Base-by-base conservation (phyloP, 2,797 vertebrate species). In the Channa striata region DNA sequence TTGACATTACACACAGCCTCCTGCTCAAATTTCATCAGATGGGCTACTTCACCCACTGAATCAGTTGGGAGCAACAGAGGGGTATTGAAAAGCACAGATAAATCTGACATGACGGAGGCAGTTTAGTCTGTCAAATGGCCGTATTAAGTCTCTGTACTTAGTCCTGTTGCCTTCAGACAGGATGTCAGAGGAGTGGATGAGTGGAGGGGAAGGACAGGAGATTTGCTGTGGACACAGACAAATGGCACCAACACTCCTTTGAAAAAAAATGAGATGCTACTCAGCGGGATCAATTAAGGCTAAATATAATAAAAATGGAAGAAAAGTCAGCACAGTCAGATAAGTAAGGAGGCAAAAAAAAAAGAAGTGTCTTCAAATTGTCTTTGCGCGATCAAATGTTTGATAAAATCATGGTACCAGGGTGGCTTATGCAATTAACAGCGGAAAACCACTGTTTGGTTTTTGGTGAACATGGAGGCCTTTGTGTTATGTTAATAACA, bases 1-100 rank as follows among this genome's bases (percentile, higher is more conserved):
- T 99, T 17, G 98, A 99, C 91, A 87, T 99, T 72, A 95, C 80
- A 8, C 96, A 98, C 88, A 94, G 92, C 86, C 92, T 99, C 14
- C 90, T 98, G 62, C 91, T 94, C 39, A 96, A 95, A 53, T 42
- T 96, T 64, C 95, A 95, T 82, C 87, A 86, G 77, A 72, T 80
- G 37, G 73, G 84, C 20, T 91, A 81, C 6, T 83, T 83, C 36
- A 78, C 94, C 10, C 93, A 94, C 87, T 97, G 94, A 95, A 23
- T 23, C 43, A 13, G 12, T 13, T 0, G 42, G 39, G 25, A 57
- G 72, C 11, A 11, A 11, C 37, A 12, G 62, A 49, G 20, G 49
- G 23, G 12, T 4, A n/a, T 19, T 2, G 2, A 21, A 47, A 25
- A 56, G 56, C 64, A 52, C 62, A 69, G 66, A 73, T 21, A 36